A percentile compares a stretch with the other conserved stretches of the same genome.
Evolutionary conservation across 2,797 vertebrate species (phyloP).

Genomic region (Saxicola maurus): DNA sequence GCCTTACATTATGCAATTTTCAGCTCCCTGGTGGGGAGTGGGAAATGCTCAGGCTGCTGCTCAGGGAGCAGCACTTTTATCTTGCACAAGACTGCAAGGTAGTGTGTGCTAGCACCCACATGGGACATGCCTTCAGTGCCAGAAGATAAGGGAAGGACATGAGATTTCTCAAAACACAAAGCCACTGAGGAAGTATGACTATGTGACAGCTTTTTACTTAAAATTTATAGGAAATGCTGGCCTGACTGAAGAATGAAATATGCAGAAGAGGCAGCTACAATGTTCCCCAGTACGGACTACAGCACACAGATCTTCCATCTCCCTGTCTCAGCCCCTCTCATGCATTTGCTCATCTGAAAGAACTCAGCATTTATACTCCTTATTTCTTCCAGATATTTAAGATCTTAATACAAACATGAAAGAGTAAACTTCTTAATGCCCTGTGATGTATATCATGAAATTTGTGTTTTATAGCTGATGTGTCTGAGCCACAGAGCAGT

Average conservation of each 20-base stretch:
- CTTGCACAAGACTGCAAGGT: background rate
- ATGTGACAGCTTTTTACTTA: background rate
- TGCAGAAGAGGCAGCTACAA: background rate
- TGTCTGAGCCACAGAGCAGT: background rate
- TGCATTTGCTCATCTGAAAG: background rate
- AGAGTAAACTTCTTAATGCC: background rate
- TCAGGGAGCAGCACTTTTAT: background rate
- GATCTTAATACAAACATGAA: background rate
- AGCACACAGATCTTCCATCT: background rate
- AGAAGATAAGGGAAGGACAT: background rate
- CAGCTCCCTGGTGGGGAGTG: background rate
- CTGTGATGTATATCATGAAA: background rate
- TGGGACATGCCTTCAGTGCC: background rate
- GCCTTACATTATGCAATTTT: background rate
- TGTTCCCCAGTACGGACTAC: background rate
- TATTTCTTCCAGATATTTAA: background rate
- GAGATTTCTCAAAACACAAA: background rate
- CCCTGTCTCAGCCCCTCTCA: background rate
- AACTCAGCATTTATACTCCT: background rate
- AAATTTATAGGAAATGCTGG: background rate
- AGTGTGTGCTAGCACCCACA: background rate
- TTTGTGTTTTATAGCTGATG: background rate
- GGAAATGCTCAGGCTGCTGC: background rate
- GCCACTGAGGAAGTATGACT: background rate
- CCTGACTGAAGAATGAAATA: background rate